Percentiles rank a stretch among this genome's conserved stretches.
These are phyloP conservation scores for Lasioglossum villosulum DNA, from an alignment of 2,888 invertebrate genomes.

Conservation along the genomic window DNA sequence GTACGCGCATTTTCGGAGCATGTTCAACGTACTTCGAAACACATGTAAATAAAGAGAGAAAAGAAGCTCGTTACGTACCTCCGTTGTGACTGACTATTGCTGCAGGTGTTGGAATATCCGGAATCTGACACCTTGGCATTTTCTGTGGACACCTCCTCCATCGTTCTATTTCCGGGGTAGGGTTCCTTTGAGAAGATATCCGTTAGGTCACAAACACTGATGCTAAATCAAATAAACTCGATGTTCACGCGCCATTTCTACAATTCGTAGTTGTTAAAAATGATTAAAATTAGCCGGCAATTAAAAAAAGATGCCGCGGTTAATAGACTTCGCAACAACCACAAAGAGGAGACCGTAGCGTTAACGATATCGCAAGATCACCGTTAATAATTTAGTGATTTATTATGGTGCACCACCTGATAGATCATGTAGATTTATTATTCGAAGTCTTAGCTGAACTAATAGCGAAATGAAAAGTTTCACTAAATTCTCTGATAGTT, in stretches of 20 bases:
- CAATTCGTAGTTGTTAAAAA: slow-evolving; percentile 16
- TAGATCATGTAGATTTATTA: background rate
- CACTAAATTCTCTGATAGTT: slow-evolving; percentile 21
- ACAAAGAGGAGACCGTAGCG: background rate
- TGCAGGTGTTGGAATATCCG: slow-evolving; percentile 92
- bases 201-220: slow-evolving; percentile 49
- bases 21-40: background rate
- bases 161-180: slow-evolving; percentile 34
- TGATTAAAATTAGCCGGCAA: background rate
- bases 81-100: slow-evolving; percentile 92
- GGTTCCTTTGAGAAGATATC: slow-evolving; percentile 35
- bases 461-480: background rate
- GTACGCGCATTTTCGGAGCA: background rate
- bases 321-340: background rate
- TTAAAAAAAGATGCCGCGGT: background rate
- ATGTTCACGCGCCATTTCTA: slow-evolving; percentile 42
- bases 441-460: slow-evolving; percentile 1
- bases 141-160: slow-evolving; percentile 75
- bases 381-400: slow-evolving; percentile 23
- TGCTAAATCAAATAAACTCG: slow-evolving; percentile 45
- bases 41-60: background rate
- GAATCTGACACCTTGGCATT: slow-evolving; percentile 91
- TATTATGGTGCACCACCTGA: slow-evolving; percentile 3
- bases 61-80: slow-evolving; percentile 86
- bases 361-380: slow-evolving; percentile 14